These are phyloP conservation scores for Micromesistius poutassou DNA, from an alignment of 2,797 vertebrate genomes.

Conservation along the genomic window DNA sequence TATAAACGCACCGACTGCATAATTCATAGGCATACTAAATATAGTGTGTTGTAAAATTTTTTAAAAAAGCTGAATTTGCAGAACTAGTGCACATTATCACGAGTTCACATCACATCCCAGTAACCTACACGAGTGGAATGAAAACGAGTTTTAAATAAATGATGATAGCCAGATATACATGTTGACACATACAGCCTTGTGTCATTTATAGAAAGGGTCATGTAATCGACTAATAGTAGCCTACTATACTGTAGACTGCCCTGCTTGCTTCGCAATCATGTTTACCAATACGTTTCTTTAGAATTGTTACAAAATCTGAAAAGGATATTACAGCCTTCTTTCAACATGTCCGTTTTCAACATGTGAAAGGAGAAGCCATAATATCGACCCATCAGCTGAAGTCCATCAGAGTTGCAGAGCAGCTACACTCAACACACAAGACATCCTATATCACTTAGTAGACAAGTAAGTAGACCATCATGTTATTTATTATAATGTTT, in stretches of 20 bases:
- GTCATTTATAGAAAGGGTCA: not conserved
- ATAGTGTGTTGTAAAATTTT: not conserved
- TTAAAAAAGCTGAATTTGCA: not conserved
- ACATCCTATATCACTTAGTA: not conserved
- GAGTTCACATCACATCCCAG: not conserved
- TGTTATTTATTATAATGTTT: not conserved
- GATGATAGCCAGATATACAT: not conserved
- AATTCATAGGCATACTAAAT: not conserved
- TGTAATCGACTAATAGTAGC: not conserved
- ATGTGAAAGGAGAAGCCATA: not conserved
- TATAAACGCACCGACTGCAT: not conserved
- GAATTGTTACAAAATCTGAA: not conserved
- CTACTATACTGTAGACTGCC: not conserved
- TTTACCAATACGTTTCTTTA: not conserved
- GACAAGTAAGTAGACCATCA: not conserved
- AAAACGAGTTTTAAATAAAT: not conserved
- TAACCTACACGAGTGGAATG: not conserved
- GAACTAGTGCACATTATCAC: not conserved
- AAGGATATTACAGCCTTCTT: not conserved
- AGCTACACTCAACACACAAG: not conserved
- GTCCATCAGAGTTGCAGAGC: not conserved
- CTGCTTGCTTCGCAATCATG: not conserved
- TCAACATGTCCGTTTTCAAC: conserved; percentile 4
- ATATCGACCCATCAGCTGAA: not conserved
- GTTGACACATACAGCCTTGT: not conserved